phyloP scores from a whole-genome alignment of 2,888 invertebrate genomes.

The Cerceris ruficornis region DNA sequence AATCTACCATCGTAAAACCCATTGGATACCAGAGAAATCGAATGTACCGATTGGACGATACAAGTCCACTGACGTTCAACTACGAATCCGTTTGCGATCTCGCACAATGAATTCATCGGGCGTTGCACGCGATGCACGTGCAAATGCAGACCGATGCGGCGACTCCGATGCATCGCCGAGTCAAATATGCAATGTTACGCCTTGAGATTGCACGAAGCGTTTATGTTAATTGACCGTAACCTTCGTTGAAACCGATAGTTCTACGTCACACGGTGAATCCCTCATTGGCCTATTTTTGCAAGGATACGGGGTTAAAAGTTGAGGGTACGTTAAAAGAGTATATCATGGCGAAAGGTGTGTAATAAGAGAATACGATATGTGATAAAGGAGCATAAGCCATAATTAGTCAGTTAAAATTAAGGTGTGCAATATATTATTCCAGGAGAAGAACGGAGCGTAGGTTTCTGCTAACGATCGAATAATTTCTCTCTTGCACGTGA shows the following conservation, averaged over 20 bases:
- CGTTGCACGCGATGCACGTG: conserved; percentile 47
- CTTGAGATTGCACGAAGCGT: conserved; percentile 43
- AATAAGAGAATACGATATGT: neutral
- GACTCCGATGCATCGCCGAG: conserved; percentile 42
- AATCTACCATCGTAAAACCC: conserved; percentile 51
- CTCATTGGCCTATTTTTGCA: too few species aligned
- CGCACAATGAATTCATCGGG: conserved; percentile 48
- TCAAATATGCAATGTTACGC: conserved; percentile 49
- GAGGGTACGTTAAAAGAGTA: neutral
- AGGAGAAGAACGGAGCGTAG: too few species aligned
- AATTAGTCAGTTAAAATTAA: neutral
- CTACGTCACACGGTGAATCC: conserved; percentile 1
- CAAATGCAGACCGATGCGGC: conserved; percentile 49
- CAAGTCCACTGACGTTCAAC: conserved; percentile 46
- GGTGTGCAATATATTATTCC: neutral
- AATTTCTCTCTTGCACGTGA: neutral
- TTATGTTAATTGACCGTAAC: conserved; percentile 53
- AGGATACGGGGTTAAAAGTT: neutral
- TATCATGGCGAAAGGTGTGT: neutral
- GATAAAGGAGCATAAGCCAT: neutral
- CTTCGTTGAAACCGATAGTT: conserved; percentile 40
- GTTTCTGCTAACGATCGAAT: too few species aligned
- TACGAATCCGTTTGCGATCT: conserved; percentile 49
- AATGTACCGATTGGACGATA: conserved; percentile 60
- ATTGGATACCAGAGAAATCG: conserved; percentile 60